Evolutionary conservation across 2,797 vertebrate genomes (phyloP).

Genomic region (Dipus sagitta): DNA sequence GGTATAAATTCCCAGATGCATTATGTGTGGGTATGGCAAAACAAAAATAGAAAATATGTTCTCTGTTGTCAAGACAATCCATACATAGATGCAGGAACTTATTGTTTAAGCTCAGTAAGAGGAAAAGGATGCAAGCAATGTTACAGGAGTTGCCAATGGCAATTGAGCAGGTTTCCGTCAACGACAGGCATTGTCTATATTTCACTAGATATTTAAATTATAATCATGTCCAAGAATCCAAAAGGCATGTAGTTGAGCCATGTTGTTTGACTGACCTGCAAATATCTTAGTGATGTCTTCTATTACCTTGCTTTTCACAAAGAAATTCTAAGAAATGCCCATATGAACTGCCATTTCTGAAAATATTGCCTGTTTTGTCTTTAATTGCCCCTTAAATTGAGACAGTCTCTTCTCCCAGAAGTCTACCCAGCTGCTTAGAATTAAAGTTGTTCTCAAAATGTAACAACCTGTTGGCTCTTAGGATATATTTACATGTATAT

Average conservation of each 20-base stretch:
- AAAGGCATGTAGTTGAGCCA: neutral
- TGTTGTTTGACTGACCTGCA: constrained; percentile 4
- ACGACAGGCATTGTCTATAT: neutral
- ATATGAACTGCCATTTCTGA: constrained; percentile 31
- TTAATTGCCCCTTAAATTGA: neutral
- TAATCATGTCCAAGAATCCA: neutral
- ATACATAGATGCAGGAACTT: neutral
- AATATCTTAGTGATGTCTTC: constrained; percentile 28
- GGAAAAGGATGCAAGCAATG: neutral
- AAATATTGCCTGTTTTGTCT: neutral
- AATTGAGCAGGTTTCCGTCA: neutral
- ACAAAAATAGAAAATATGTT: constrained; percentile 57
- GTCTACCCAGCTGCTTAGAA: constrained; percentile 27
- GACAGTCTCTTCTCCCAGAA: neutral
- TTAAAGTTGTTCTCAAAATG: constrained; percentile 45
- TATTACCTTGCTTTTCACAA: constrained; percentile 55
- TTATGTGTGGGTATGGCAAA: neutral
- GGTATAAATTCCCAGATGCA: constrained; percentile 22
- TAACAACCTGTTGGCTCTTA: constrained; percentile 36
- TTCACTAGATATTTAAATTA: constrained; percentile 10
- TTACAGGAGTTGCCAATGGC: neutral
- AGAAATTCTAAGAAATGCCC: constrained; percentile 27
- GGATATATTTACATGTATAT: neutral
- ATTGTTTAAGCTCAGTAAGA: neutral
- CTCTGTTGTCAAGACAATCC: constrained; percentile 20